Base-by-base conservation (phyloP, 2,888 invertebrate genomes). In the Caenorhabditis angaria region DNA sequence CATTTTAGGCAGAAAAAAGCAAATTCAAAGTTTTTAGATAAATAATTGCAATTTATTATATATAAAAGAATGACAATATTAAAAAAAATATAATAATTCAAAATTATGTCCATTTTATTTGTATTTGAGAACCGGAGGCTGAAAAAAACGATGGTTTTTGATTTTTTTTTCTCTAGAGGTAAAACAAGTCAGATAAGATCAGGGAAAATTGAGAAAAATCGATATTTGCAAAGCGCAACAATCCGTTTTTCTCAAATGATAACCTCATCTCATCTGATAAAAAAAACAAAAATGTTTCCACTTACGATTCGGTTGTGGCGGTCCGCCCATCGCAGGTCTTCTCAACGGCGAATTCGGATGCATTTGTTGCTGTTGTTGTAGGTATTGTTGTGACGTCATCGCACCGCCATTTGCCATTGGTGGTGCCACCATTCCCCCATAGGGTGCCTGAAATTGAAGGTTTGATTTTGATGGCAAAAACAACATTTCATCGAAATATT, bases 311-410 rank as follows among this genome's bases (percentile, higher is more conserved):
- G 3, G 50, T 50, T 50, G 65, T n/a, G 64, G 58, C 41, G 70
- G 65, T 0, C 61, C 61, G 25, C 61, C 61, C 18, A 35, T 58
- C 3, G 10, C n/a, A 8, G 25, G 51, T 22, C 51, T n/a, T 8
- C 51, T n/a, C 51, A 51, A 3, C 24, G 22, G 22, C 8, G 22
- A 22, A 22, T 51, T 18, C n/a, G 41, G 20, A 27, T 58, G 51
- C 8, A n/a, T n/a, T n/a, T 60, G 51, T 4, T 71, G 66, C n/a
- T 60, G 50, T 47, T 66, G 65, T 56, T 71, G 71, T 56, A 67
- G 25, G 24, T 67, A 71, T 35, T 71, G 67, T 32, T 71, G 71
- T 0, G 66, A 63, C 24, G 71, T 67, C 71, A 67, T 71, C 53
- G 64, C 62, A 14, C 58, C 64, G 32, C 35, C 18, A 28, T 24